Evolutionary conservation across 2,888 invertebrate species (phyloP).

Genomic region (Metallyticus violacea): DNA sequence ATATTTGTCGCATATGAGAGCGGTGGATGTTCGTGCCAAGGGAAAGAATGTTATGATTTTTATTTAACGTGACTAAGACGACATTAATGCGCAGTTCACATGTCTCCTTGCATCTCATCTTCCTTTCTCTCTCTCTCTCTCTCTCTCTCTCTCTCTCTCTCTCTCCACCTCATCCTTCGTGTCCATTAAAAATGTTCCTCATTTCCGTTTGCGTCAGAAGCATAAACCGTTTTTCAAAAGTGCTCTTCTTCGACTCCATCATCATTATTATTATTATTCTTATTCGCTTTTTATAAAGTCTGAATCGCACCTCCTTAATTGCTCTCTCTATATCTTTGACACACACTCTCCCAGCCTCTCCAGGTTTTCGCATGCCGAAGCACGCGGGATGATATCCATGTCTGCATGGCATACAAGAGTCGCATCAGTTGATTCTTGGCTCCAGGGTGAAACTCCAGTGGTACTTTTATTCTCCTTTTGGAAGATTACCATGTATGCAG

Average conservation of each 20-base stretch:
- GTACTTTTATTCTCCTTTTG: not conserved
- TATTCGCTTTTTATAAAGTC: not conserved
- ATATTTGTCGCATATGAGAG: not conserved
- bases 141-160: not conserved
- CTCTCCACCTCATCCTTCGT: not conserved
- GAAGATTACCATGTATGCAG: not conserved
- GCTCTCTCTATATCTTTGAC: not conserved
- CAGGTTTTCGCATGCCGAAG: not conserved
- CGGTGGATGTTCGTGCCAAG: not conserved
- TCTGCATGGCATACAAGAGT: not conserved
- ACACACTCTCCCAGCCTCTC: not conserved
- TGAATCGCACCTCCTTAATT: not conserved
- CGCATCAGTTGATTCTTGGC: not conserved
- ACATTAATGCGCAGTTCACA: not conserved
- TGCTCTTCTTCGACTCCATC: not conserved
- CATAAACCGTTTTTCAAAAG: not conserved
- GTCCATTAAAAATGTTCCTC: constrained; percentile 19
- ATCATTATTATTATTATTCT: not conserved
- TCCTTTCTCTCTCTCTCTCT: constrained; percentile 1
- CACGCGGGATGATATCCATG: no score
- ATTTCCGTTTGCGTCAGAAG: constrained; percentile 21
- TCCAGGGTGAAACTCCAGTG: no score
- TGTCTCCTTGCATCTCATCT: constrained; percentile 1
- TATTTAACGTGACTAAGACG: not conserved
- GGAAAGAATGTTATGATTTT: not conserved